A percentile compares a stretch with the other conserved stretches of the same genome.
phyloP scores from a whole-genome alignment of 30 jellyfish, hydroid and myxozoan genomes.

The Pseudorhiza aurosa region DNA sequence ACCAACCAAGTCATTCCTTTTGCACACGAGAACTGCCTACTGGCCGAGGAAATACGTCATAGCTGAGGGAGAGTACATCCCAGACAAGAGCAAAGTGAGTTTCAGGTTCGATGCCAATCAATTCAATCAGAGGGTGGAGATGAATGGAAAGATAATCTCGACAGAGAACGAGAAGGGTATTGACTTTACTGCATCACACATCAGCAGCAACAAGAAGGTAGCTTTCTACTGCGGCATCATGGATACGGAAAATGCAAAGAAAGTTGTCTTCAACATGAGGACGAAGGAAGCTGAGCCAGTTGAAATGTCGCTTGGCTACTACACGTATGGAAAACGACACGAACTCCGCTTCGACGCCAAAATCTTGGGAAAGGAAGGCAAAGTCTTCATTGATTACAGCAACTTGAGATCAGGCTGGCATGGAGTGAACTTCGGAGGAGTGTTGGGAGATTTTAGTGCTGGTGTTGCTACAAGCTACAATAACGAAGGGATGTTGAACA shows the following conservation, averaged over 20 bases:
- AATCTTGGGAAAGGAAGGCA: slow-evolving; percentile 71
- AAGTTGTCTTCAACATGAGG: slow-evolving; percentile 61
- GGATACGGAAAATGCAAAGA: slow-evolving; percentile 47
- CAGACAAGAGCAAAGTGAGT: slow-evolving; percentile 56
- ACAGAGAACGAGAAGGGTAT: slow-evolving; percentile 75
- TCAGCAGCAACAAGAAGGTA: slow-evolving; percentile 55
- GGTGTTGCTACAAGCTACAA: slow-evolving; percentile 52
- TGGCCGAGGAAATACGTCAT: slow-evolving; percentile 90
- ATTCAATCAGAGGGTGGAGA: slow-evolving; percentile 76
- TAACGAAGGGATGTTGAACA: slow-evolving; percentile 5
- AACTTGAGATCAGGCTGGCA: slow-evolving; percentile 45
- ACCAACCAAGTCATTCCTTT: slow-evolving; percentile 49
- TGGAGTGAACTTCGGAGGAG: slow-evolving; percentile 47
- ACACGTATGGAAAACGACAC: slow-evolving; percentile 22
- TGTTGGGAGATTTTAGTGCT: slow-evolving; percentile 4
- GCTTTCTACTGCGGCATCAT: slow-evolving; percentile 75
- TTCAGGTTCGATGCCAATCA: slow-evolving; percentile 85
- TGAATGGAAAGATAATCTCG: slow-evolving; percentile 68
- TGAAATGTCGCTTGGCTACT: slow-evolving; percentile 48
- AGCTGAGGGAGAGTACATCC: slow-evolving; percentile 82
- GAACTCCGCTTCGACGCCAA: slow-evolving; percentile 54
- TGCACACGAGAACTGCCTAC: slow-evolving; percentile 85
- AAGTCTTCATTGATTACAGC: slow-evolving; percentile 60
- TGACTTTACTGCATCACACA: slow-evolving; percentile 70
- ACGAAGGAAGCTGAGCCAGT: slow-evolving; percentile 31